Conservation (phyloP, 2,888 invertebrate species). For the Drosophila nigritarsus region DNA sequence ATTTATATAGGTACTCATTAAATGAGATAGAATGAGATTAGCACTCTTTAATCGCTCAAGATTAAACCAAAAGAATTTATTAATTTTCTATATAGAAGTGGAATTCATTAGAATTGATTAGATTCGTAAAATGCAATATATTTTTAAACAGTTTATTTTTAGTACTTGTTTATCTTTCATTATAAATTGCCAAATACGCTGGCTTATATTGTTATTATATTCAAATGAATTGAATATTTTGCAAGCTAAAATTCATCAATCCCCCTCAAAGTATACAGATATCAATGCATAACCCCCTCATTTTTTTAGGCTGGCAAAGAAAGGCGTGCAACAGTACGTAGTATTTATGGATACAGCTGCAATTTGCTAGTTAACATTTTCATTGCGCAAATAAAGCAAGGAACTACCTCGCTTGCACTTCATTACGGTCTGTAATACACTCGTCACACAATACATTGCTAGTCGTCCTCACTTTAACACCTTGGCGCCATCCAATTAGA, state of each 20-base stretch:
- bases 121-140: background rate
- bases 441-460: slow-evolving; percentile 5
- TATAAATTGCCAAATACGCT: background rate
- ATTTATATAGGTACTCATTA: background rate
- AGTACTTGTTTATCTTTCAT: background rate
- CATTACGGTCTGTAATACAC: slow-evolving; percentile 35
- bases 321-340: slow-evolving; percentile 25
- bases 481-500: slow-evolving; percentile 55
- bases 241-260: background rate
- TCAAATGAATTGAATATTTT: background rate
- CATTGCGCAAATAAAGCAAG: slow-evolving; percentile 41
- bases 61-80: background rate
- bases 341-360: slow-evolving; percentile 42
- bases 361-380: slow-evolving; percentile 49
- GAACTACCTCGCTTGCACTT: slow-evolving; percentile 44
- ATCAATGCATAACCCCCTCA: background rate
- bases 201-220: background rate
- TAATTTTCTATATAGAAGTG: background rate
- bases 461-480: slow-evolving; percentile 50
- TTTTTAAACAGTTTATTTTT: background rate
- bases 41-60: background rate
- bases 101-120: background rate
- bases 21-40: background rate
- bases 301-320: background rate
- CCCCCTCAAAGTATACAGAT: background rate